Base-by-base conservation (phyloP, 2,797 vertebrate genomes). In the Pristis pectinata region DNA sequence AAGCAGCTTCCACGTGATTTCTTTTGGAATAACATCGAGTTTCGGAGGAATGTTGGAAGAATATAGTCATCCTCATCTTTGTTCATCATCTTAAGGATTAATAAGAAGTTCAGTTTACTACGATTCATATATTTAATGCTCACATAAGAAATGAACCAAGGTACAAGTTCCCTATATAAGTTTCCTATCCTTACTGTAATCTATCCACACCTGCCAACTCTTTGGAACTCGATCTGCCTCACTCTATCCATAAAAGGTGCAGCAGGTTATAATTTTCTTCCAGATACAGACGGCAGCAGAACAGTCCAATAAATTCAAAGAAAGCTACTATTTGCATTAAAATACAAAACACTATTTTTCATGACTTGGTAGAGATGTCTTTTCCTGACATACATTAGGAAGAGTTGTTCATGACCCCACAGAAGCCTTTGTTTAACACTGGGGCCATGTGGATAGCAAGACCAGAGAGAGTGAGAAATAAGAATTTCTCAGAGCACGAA, bases 11-110 rank as follows among this genome's bases (percentile, higher is more conserved):
- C 97, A 0, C 95, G 96, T 17, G 96, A 96, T 76, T 97, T 98
- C 95, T 98, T 99, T 95, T 97, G 97, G 96, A 98, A 98, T 94
- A 98, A 96, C 92, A 98, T 64, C 0, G 99, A 98, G 96, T 98
- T 99, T 96, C 97, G 97, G 95, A 99, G 97, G 95, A 98, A 98
- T 34, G 97, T 94, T 95, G 98, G 95, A 41, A 97, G 94, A 94
- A 95, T 95, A 91, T 96, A 53, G 67, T 96, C 95, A 94, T 95
- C 94, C 56, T 97, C 96, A 94, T 97, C 97, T 77, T 97, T 96
- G 22, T 79, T 70, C 94, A 6, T 53, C 44, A 74, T 67, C 87
- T 94, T 94, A 94, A 94, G 72, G 44, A 76, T 19, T 94, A 27
- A 56, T 41, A 49, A 93, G 4, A n/a, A 27, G 94, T 30, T 11